Conservation (phyloP, 2,888 invertebrate genomes). For the Alsophila aescularia region DNA sequence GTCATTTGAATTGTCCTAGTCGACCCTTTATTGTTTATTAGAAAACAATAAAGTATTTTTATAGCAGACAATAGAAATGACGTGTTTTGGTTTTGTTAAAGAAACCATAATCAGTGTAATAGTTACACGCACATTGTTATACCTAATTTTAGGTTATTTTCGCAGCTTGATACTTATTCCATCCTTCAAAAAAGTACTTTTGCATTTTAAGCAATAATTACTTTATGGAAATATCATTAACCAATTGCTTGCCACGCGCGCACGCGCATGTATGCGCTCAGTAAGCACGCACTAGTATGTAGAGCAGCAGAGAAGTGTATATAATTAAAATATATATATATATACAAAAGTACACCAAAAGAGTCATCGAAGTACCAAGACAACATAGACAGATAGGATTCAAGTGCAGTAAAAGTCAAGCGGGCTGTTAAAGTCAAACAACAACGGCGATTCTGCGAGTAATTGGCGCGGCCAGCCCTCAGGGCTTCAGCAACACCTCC, state of each 20-base stretch:
- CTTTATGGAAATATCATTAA: no score
- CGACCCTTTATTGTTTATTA: constrained; percentile 62
- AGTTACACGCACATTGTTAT: neutral
- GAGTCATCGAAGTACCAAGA: constrained; percentile 41
- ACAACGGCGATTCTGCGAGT: constrained; percentile 66
- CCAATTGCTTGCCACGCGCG: no score
- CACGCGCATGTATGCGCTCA: no score
- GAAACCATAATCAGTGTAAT: constrained; percentile 9
- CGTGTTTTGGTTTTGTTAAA: constrained; percentile 23
- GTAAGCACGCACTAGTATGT: no score
- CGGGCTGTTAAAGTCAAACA: constrained; percentile 74
- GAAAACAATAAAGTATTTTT: constrained; percentile 58
- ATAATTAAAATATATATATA: no score
- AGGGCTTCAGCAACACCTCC: constrained; percentile 81
- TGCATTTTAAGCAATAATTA: no score
- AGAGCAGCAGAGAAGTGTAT: no score
- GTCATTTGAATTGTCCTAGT: constrained; percentile 66
- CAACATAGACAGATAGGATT: constrained; percentile 48
- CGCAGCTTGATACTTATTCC: no score
- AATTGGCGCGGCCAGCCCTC: constrained; percentile 77
- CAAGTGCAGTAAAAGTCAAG: constrained; percentile 66
- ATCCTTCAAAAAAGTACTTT: no score
- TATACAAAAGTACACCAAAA: neutral
- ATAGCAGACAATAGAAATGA: constrained; percentile 38
- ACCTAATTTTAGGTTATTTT: no score